Conservation (phyloP, 1,140 invertebrate genomes). For the Cotesia chilonis region DNA sequence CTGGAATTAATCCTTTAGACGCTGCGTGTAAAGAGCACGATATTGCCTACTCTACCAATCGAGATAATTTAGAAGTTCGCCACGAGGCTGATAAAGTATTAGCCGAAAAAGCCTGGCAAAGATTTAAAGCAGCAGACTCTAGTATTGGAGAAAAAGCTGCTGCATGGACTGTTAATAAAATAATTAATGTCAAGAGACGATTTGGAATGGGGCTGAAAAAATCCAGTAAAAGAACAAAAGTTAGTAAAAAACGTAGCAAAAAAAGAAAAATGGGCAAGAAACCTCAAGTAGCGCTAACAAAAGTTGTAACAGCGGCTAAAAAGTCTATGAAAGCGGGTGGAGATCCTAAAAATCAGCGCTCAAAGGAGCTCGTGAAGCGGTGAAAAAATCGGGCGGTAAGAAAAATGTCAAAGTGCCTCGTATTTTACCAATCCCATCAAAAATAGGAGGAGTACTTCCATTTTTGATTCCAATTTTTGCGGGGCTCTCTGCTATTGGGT, state of each 20-base stretch:
- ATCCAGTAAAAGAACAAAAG: too few species aligned
- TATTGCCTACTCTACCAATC: slow-evolving; percentile 56
- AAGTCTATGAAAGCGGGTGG: too few species aligned
- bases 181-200: too few species aligned
- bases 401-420: slow-evolving; percentile 8
- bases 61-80: slow-evolving; percentile 10
- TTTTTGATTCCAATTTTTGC: slow-evolving; percentile 33
- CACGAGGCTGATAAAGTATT: slow-evolving; percentile 56
- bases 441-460: slow-evolving; percentile 24
- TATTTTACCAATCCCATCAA: slow-evolving; percentile 26
- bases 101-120: slow-evolving; percentile 54
- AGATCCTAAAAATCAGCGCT: too few species aligned
- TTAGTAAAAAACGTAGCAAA: too few species aligned
- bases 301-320: too few species aligned
- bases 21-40: slow-evolving; percentile 38
- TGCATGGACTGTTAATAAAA: slow-evolving; percentile 43
- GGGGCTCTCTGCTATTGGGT: slow-evolving; percentile 30
- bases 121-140: slow-evolving; percentile 55
- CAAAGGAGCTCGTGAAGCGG: too few species aligned
- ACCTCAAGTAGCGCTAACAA: too few species aligned
- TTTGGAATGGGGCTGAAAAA: slow-evolving; percentile 25
- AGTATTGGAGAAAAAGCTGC: slow-evolving; percentile 50
- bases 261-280: too few species aligned
- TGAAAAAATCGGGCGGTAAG: not conserved
- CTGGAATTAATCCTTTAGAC: slow-evolving; percentile 36